Evolutionary conservation across 2,797 vertebrate species (phyloP).

Genomic region (Pangasius mekongensis): DNA sequence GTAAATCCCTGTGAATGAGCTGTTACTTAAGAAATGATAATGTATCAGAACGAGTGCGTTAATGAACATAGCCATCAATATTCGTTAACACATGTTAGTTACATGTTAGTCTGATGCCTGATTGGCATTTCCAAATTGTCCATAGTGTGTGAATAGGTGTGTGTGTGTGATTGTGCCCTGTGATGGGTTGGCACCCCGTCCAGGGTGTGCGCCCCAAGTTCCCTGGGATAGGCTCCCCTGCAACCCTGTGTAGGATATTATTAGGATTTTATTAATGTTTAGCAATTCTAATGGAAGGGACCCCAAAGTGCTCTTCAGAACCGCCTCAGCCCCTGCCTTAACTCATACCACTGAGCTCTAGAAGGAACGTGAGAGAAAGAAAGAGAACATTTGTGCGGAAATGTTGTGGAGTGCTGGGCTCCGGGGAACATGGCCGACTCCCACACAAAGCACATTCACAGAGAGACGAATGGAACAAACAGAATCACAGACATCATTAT

Average conservation of each 20-base stretch:
- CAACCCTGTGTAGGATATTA: no score
- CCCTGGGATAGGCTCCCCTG: no score
- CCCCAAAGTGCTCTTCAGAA: not conserved
- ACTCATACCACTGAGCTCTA: not conserved
- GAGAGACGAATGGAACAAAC: not conserved
- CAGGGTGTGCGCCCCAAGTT: no score
- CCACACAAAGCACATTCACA: slow-evolving; percentile 7
- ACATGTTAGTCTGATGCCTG: no score
- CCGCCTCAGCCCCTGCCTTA: no score
- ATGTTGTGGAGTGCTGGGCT: not conserved
- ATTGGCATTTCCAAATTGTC: no score
- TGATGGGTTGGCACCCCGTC: no score
- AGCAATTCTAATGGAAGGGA: not conserved
- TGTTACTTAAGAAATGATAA: not conserved
- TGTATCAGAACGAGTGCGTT: not conserved
- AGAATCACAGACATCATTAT: not conserved
- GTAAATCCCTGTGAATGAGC: no score
- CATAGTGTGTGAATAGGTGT: no score
- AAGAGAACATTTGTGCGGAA: not conserved
- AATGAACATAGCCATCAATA: no score
- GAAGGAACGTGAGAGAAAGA: not conserved
- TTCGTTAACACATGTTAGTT: no score
- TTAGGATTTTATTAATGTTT: not conserved
- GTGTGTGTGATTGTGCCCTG: no score
- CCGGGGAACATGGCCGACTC: not conserved